Percentiles rank a stretch among this genome's conserved stretches.
phyloP scores from a whole-genome alignment of 1,140 invertebrate genomes.

The Aphidius ervi region DNA sequence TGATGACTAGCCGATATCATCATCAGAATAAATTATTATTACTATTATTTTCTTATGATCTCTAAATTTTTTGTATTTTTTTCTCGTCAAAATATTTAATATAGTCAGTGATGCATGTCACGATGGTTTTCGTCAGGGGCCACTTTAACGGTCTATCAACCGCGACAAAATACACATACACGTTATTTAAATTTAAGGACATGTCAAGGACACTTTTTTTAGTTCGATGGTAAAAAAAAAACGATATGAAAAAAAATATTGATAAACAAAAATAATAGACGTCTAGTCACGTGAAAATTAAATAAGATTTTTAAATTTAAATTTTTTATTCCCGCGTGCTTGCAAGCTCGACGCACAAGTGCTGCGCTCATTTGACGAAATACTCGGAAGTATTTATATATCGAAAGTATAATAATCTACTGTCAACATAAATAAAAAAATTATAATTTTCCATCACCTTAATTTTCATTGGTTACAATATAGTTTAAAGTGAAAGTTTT shows the following conservation, averaged over 20 bases:
- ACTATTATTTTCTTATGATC: no score
- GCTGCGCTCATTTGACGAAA: no score
- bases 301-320: no score
- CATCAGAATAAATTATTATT: no score
- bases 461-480: neutral
- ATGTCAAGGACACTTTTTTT: constrained; percentile 20
- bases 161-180: constrained; percentile 13
- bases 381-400: no score
- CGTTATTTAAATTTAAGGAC: constrained; percentile 16
- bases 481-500: neutral
- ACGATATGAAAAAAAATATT: neutral
- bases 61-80: neutral
- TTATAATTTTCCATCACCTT: neutral
- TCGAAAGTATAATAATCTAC: no score
- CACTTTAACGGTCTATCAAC: constrained; percentile 10
- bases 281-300: no score
- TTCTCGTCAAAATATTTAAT: constrained; percentile 16
- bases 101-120: constrained; percentile 15
- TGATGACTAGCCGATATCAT: no score
- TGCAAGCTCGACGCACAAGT: constrained; percentile 2
- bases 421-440: neutral
- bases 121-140: constrained; percentile 4
- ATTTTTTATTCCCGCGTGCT: neutral
- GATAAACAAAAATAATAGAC: neutral
- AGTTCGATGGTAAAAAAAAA: constrained; percentile 7